phyloP scores from a whole-genome alignment of 2,113 vertebrate species.

The Triplophysa dalaica region DNA sequence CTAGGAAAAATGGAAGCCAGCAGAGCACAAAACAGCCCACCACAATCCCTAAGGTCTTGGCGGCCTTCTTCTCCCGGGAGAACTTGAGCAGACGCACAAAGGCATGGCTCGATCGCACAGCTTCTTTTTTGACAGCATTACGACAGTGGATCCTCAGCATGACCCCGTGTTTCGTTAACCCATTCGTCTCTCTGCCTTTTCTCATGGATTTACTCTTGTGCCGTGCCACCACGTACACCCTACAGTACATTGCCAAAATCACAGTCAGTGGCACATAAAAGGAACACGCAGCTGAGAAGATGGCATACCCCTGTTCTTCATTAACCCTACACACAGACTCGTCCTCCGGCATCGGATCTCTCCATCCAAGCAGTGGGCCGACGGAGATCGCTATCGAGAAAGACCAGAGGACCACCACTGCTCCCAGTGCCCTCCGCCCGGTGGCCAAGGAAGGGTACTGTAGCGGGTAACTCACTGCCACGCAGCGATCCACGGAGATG shows the following conservation, averaged over 20 bases:
- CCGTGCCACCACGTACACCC: conserved; percentile 88
- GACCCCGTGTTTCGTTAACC: conserved; percentile 76
- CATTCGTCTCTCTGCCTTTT: conserved; percentile 76
- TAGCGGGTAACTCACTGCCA: conserved; percentile 92
- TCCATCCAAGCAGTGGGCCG: conserved; percentile 93
- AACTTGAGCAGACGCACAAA: conserved; percentile 83
- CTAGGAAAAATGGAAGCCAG: conserved; percentile 96
- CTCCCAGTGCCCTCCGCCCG: conserved; percentile 77
- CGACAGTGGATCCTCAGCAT: conserved; percentile 87
- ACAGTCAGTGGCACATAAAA: conserved; percentile 91
- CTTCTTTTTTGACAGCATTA: conserved; percentile 50
- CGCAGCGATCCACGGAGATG: conserved; percentile 94
- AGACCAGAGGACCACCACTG: conserved; percentile 84
- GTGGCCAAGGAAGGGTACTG: conserved; percentile 87
- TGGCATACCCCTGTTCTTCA: conserved; percentile 87
- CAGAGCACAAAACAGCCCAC: conserved; percentile 95
- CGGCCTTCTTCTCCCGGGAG: conserved; percentile 92
- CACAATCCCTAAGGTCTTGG: conserved; percentile 93
- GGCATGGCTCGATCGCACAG: conserved; percentile 33
- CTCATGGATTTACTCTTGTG: conserved; percentile 77
- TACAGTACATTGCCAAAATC: conserved; percentile 94
- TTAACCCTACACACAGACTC: conserved; percentile 89
- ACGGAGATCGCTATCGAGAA: conserved; percentile 89
- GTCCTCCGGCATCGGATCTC: conserved; percentile 86
- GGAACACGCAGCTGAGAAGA: conserved; percentile 92